Base-by-base conservation (phyloP, 2,888 invertebrate species). In the Hyppa rectilinea region DNA sequence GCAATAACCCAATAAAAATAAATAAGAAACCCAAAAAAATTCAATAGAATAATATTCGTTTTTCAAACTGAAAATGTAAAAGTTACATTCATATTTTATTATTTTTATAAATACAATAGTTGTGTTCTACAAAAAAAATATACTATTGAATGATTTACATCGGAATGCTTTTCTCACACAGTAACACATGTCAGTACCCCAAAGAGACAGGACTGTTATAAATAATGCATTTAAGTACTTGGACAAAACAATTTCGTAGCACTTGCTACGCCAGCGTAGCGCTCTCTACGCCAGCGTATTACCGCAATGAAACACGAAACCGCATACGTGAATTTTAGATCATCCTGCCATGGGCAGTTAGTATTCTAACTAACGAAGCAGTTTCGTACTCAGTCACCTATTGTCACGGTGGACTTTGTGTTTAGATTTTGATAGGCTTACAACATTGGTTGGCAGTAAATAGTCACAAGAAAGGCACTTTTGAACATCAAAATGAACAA, bases 341-440 rank as follows among this genome's bases (percentile, higher is more conserved):
- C 45, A 31, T 40, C 53, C 29, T 23, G 5, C 23, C 20, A 38
- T 14, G 29, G 38, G 10, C 5, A 71, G 59, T 31, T 62, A 7
- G 62, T 62, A 20, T 62, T 10, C 29, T 50, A 49, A 9, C 43
- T 73, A 52, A 55, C 5, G 14, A 55, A 64, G 55, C 34, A n/a
- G 20, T 14, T 66, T 45, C 31, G 14, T 40, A 43, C 23, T 14
- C 14, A 17, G 26, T 43, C 7, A 26, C 40, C 31, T 14, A 12
- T 31, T 14, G 17, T 17, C 34, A 31, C 17, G 20, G 29, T 34
- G 12, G 9, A n/a, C 3, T 38, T n/a, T 14, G 23, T 31, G 31
- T 36, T 17, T 17, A 38, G 4, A 47, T 10, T 23, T 36, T 62
- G 17, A 58, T 23, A 40, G 58, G 7, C 47, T 31, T 23, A 36